Base-by-base conservation (phyloP, 92 coral and sea anemone genomes). In the Phenganax marumi region DNA sequence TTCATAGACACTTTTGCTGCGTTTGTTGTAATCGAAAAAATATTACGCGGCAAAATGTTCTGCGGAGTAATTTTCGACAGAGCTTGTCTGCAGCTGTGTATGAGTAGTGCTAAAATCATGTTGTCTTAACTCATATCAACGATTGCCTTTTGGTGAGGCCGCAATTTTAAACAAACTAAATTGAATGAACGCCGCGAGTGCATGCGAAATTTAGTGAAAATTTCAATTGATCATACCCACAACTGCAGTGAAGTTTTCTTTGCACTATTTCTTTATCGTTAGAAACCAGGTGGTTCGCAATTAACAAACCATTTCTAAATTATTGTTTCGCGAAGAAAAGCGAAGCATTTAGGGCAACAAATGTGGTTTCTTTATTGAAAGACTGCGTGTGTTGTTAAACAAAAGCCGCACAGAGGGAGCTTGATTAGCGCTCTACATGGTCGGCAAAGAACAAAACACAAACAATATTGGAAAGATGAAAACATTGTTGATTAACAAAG, bases 401-500 rank as follows among this genome's bases (percentile, higher is more conserved):
- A 78, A 78, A 76, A 78, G 83, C 83, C 26, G 83, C 83, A 17
- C 83, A 43, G 83, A 78, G 83, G 60, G 83, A 78, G 83, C 83
- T 78, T 78, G 83, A 78, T 78, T 78, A 78, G 68, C 83, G 83
- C 83, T 61, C 68, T 76, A 63, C 73, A 78, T 63, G 73, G 83
- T 78, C 83, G 83, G 83, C 83, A 78, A 78, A 78, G 83, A 78
- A 78, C 83, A 78, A 78, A 78, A 78, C 83, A 71, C 61, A 78
- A 78, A 78, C 83, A 78, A 78, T 78, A 78, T 78, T 78, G 52
- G 53, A 63, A 78, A 78, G 83, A 63, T 62, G 83, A 78, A 63
- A 78, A 78, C 73, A 78, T 78, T 62, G 83, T 78, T 78, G 83
- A 78, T 78, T 78, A 78, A 78, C 83, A 78, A 78, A 78, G 83